phyloP scores from a whole-genome alignment of 2,113 vertebrate species.

The Clarias gariepinus region DNA sequence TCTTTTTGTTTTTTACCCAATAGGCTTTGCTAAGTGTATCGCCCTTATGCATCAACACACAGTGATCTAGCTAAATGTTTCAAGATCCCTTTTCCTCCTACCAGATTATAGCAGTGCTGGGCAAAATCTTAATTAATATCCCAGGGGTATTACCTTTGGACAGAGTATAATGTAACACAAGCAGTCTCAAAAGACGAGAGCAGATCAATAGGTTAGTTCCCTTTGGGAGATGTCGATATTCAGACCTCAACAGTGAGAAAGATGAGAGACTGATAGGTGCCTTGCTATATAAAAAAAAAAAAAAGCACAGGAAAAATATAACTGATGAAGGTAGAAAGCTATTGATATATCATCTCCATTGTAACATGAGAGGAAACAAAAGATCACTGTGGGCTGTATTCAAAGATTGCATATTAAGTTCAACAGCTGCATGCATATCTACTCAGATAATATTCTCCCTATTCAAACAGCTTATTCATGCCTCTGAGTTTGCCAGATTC shows the following conservation, averaged over 20 bases:
- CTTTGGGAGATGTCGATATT: constrained; percentile 24
- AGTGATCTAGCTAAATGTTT: background rate
- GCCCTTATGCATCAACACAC: background rate
- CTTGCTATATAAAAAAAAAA: constrained; percentile 18
- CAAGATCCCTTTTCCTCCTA: background rate
- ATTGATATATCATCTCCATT: constrained; percentile 23
- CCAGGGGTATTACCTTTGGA: background rate
- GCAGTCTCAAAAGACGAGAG: background rate
- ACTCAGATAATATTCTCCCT: background rate
- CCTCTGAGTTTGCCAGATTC: background rate
- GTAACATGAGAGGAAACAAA: constrained; percentile 4
- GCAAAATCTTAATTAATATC: background rate
- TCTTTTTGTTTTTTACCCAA: background rate
- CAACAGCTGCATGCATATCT: background rate
- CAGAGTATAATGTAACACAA: constrained; percentile 4
- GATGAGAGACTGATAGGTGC: constrained; percentile 17
- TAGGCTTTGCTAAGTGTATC: background rate
- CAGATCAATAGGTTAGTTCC: constrained; percentile 27
- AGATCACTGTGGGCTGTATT: background rate
- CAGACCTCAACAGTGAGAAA: constrained; percentile 23
- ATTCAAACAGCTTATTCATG: background rate
- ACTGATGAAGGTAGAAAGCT: constrained; percentile 32
- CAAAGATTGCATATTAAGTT: background rate
- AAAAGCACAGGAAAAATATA: constrained; percentile 31
- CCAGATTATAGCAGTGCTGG: background rate